phyloP scores from a whole-genome alignment of 2,797 vertebrate species.

The Manis crassicaudata region DNA sequence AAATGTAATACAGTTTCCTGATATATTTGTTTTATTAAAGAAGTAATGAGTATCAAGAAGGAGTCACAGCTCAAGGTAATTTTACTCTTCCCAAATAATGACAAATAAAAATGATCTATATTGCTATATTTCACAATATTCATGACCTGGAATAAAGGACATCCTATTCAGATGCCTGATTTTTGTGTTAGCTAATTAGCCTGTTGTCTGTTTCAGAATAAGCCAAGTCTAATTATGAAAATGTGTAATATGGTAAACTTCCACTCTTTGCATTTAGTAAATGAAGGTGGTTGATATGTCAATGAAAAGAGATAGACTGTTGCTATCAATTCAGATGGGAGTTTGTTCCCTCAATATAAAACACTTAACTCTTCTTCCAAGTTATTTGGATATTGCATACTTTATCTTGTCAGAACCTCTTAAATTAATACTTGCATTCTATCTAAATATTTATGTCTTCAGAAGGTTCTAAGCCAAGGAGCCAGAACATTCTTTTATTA shows the following conservation, averaged over 20 bases:
- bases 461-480: neutral
- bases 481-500: neutral
- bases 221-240: neutral
- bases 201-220: too few species aligned
- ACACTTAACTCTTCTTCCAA: conserved; percentile 8
- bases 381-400: conserved; percentile 25
- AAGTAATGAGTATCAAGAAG: neutral
- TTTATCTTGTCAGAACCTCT: neutral
- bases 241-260: neutral
- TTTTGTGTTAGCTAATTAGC: neutral
- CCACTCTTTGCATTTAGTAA: neutral
- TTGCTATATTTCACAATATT: conserved; percentile 17
- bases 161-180: neutral
- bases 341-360: conserved; percentile 16
- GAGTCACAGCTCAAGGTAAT: neutral
- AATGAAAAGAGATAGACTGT: neutral
- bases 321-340: neutral
- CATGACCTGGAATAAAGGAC: neutral
- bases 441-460: conserved; percentile 54
- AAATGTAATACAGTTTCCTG: neutral
- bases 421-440: neutral
- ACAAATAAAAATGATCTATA: conserved; percentile 24
- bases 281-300: neutral
- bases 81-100: conserved; percentile 24
- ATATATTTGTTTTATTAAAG: conserved; percentile 35